A percentile compares a stretch with the other conserved stretches of the same genome.
phyloP scores from a whole-genome alignment of 2,888 invertebrate genomes.

The Brachynemurus nebulosus region DNA sequence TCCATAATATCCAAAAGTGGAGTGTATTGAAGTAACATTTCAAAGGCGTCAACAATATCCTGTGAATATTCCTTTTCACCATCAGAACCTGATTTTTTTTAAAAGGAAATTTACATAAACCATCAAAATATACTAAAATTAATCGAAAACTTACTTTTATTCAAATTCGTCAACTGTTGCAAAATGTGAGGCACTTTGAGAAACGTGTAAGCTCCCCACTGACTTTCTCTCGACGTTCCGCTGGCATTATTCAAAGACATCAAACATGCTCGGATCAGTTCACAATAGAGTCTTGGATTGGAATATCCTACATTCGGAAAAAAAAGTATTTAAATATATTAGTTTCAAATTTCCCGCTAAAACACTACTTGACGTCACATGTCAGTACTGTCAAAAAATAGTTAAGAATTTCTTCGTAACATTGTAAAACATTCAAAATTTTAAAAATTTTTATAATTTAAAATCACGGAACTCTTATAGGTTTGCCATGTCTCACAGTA shows the following conservation, averaged over 20 bases:
- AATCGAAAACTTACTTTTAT: constrained; percentile 31
- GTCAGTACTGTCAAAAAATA: no score
- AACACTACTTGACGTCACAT: no score
- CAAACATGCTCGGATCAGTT: constrained; percentile 78
- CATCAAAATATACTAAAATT: neutral
- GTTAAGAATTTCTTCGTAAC: no score
- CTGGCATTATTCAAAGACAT: constrained; percentile 80
- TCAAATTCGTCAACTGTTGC: constrained; percentile 47
- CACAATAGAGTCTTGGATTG: constrained; percentile 71
- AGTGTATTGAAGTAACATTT: constrained; percentile 69
- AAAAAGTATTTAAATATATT: neutral
- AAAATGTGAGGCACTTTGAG: constrained; percentile 78
- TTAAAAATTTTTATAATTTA: no score
- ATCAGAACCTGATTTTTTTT: constrained; percentile 23
- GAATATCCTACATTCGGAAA: constrained; percentile 46
- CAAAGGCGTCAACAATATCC: constrained; percentile 71
- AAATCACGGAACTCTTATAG: no score
- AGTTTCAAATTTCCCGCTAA: neutral
- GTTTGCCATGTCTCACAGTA: no score
- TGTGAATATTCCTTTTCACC: constrained; percentile 53
- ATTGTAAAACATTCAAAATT: no score
- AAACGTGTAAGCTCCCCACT: constrained; percentile 91
- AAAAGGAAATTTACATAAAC: neutral
- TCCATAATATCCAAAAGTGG: constrained; percentile 82
- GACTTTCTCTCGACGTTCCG: constrained; percentile 69